Conservation (phyloP, 2,113 vertebrate genomes). For the Sorex fumeus region DNA sequence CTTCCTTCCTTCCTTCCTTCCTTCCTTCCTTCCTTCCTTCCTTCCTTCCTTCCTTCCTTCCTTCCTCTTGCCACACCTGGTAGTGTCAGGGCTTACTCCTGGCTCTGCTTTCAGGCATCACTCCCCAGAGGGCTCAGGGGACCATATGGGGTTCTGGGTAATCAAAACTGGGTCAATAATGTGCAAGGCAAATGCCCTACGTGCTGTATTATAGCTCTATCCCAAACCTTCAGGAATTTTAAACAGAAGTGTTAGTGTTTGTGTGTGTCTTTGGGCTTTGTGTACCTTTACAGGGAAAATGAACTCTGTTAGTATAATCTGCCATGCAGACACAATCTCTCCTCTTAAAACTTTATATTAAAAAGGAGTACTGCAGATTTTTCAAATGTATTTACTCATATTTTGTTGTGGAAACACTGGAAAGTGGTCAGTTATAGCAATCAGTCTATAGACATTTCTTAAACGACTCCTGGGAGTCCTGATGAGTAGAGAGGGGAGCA, state of each 20-base stretch:
- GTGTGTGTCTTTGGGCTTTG: slow-evolving; percentile 30
- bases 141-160: too few species aligned
- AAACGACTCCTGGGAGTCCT: background rate
- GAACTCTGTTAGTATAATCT: background rate
- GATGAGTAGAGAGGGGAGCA: background rate
- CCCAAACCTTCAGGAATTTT: background rate
- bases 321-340: background rate
- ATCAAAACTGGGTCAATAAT: too few species aligned
- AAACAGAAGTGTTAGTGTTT: slow-evolving; percentile 66
- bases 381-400: background rate
- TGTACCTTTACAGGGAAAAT: background rate
- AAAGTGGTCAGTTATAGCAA: background rate
- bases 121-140: too few species aligned
- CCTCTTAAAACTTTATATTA: background rate
- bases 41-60: too few species aligned
- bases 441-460: background rate
- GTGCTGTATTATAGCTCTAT: too few species aligned
- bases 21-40: too few species aligned
- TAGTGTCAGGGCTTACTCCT: too few species aligned
- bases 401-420: slow-evolving; percentile 2
- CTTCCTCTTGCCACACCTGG: too few species aligned
- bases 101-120: too few species aligned
- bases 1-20: too few species aligned
- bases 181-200: too few species aligned
- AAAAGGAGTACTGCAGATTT: background rate